phyloP scores from a whole-genome alignment of 2,113 vertebrate species.

The Silurus meridionalis region DNA sequence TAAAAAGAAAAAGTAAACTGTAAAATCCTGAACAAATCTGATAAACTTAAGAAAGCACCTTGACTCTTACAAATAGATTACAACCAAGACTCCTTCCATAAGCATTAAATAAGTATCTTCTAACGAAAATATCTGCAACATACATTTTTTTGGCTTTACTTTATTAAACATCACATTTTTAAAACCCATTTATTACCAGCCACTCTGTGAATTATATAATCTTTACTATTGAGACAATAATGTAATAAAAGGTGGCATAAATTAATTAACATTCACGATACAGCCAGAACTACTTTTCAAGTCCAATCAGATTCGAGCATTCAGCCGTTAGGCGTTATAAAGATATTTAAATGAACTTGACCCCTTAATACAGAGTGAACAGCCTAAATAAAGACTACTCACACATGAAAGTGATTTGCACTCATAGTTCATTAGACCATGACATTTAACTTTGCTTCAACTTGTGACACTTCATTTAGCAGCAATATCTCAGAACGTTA shows the following conservation, averaged over 20 bases:
- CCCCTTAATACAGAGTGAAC: neutral
- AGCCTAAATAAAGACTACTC: neutral
- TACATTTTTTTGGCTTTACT: too few relatives aligned
- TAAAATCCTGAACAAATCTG: neutral
- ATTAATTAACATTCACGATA: neutral
- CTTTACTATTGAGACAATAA: neutral
- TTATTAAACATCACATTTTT: too few relatives aligned
- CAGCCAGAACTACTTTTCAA: neutral
- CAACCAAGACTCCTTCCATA: too few relatives aligned
- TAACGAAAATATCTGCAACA: too few relatives aligned
- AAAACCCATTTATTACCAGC: too few relatives aligned
- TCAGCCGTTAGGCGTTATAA: neutral
- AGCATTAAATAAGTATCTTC: too few relatives aligned
- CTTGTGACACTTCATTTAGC: constrained; percentile 13
- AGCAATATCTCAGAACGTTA: neutral
- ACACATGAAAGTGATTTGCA: constrained; percentile 7
- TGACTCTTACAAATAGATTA: too few relatives aligned
- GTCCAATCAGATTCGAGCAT: neutral
- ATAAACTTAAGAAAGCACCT: neutral
- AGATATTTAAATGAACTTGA: neutral
- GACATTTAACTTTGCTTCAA: neutral
- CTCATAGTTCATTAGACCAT: neutral
- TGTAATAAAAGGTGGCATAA: neutral
- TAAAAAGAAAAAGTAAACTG: too few relatives aligned
- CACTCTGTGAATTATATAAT: neutral